Evolutionary conservation across 2,888 invertebrate species (phyloP).

Genomic region (Ypsolopha scabrella): DNA sequence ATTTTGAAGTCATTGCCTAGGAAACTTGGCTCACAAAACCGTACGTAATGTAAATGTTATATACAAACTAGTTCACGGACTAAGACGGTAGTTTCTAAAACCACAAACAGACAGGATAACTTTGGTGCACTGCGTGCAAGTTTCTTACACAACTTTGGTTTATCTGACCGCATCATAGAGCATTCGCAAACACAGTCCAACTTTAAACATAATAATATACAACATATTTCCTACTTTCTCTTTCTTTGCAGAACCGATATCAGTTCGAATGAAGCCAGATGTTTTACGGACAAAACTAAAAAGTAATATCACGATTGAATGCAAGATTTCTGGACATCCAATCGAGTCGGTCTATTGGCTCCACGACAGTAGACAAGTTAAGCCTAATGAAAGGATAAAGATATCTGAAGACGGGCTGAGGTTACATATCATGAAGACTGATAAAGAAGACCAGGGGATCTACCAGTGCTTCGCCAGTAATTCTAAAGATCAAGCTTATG

Average conservation of each 20-base stretch:
- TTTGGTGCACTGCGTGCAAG: not conserved
- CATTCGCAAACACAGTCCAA: not conserved
- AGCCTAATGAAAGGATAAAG: slow-evolving; percentile 69
- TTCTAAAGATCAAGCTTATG: slow-evolving; percentile 87
- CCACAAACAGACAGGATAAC: not conserved
- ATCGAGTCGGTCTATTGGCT: slow-evolving; percentile 83
- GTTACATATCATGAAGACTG: slow-evolving; percentile 75
- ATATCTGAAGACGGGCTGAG: slow-evolving; percentile 58
- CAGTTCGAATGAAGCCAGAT: slow-evolving; percentile 84
- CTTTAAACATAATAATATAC: not conserved
- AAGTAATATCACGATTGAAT: slow-evolving; percentile 87
- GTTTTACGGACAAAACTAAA: slow-evolving; percentile 85
- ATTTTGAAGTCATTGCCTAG: not conserved
- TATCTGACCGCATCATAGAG: not conserved
- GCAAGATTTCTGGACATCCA: slow-evolving; percentile 90
- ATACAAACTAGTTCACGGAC: too few species aligned
- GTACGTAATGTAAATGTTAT: too few species aligned
- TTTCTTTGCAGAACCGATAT: slow-evolving; percentile 76
- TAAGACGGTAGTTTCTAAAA: too few species aligned
- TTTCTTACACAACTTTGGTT: not conserved
- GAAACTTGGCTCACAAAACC: too few species aligned
- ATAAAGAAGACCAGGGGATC: slow-evolving; percentile 88
- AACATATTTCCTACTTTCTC: not conserved
- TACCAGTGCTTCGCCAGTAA: slow-evolving; percentile 92
- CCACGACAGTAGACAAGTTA: slow-evolving; percentile 78